Evolutionary conservation across 1,140 invertebrate genomes (phyloP), one percentile per base, ranked within the genome.

Genomic region (Campoletis sonorensis): DNA sequence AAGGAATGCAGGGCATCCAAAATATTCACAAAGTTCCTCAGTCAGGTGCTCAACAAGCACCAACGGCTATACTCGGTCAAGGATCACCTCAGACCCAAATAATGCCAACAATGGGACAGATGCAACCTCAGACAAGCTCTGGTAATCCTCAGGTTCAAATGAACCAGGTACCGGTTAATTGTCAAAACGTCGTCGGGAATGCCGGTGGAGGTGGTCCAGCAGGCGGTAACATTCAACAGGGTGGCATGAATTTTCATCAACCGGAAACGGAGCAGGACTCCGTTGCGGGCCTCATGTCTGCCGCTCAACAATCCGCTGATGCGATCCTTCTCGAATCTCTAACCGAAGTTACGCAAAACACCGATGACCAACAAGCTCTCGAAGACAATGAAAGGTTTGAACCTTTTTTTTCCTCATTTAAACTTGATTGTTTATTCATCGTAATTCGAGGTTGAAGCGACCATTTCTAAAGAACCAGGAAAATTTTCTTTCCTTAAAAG

Each of bases 301-400:
- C 84, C 49, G 73, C 82, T 0, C 70, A 83, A 26, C 86, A 89
- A 72, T 86, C 89, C 0, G 87, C 89, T 18, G 89, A 92, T 37
- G 85, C 88, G 4, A 88, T 90, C 11, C 89, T 93, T 0, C 85
- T 92, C 7, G 92, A 93, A 77, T 92, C 91, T 37, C 88, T 93
- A 8, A 88, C 89, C 1, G 92, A 92, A 85, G 92, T 92, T 21
- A 92, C 90, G 37, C 91, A 92, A 72, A 84, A 87, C 49, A 86
- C 80, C n/a, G 92, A 93, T 67, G 91, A 92, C 76, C 87, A 89
- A 30, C 92, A 92, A 33, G 87, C 92, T 78, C 92, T 92, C 75
- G 94, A 95, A 86, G 93, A 94, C 88, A 94, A 94, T 91, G 94
- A 95, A 94, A 95, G 94, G 94, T 95, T 67, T 54, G 18, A n/a